A percentile compares a stretch with the other conserved stretches of the same genome.
phyloP scores from a whole-genome alignment of 2,113 vertebrate species.

The Spheniscus mendiculus region DNA sequence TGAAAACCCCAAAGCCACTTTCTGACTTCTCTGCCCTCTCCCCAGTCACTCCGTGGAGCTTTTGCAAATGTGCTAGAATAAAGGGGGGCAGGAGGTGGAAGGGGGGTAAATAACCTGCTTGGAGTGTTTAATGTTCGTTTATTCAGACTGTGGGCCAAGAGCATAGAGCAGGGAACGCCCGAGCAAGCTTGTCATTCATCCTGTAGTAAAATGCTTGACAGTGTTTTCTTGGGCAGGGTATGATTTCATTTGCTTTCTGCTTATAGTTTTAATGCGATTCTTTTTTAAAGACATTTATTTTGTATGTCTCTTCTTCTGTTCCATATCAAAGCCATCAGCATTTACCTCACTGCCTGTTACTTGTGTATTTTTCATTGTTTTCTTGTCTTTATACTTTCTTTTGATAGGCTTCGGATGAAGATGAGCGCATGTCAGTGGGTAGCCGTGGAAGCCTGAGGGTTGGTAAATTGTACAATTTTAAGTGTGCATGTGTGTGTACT shows the following conservation, averaged over 20 bases:
- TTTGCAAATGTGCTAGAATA: not conserved
- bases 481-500: not conserved
- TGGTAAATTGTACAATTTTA: slow-evolving; percentile 70
- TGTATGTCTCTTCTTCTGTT: not conserved
- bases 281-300: not conserved
- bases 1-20: not conserved
- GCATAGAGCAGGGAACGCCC: not conserved
- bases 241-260: not conserved
- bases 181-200: not conserved
- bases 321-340: not conserved
- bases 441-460: slow-evolving; percentile 91
- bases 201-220: not conserved
- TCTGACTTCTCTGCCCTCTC: not conserved
- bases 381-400: slow-evolving; percentile 61
- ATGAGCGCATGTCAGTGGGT: slow-evolving; percentile 89
- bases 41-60: not conserved
- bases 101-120: not conserved
- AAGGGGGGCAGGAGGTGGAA: not conserved
- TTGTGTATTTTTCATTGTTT: slow-evolving; percentile 24
- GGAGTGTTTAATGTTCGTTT: not conserved
- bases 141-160: not conserved
- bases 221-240: not conserved
- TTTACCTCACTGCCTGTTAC: not conserved
- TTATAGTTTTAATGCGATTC: not conserved
- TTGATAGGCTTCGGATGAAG: slow-evolving; percentile 89